Conservation (phyloP, 1,140 invertebrate species). For the Psilanteris sp. region DNA sequence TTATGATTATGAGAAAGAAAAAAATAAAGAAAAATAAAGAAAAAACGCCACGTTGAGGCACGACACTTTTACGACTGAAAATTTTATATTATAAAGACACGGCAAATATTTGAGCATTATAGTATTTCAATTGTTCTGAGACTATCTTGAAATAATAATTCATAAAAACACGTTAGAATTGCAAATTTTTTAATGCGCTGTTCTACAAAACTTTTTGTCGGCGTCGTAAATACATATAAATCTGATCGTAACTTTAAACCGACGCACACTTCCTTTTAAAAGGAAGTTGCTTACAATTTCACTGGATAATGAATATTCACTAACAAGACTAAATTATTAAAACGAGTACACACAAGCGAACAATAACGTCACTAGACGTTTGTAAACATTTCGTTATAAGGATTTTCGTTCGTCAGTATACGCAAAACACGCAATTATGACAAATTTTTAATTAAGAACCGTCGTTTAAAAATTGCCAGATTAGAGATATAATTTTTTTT, state of each 20-base stretch:
- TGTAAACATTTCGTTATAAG: slow-evolving; percentile 30
- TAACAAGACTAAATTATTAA: slow-evolving; percentile 45
- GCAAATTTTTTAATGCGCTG: slow-evolving; percentile 26
- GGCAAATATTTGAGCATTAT: too few species aligned
- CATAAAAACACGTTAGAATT: slow-evolving; percentile 17
- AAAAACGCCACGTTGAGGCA: too few species aligned
- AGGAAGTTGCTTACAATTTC: slow-evolving; percentile 42
- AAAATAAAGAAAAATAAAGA: too few species aligned
- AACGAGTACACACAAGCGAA: slow-evolving; percentile 7
- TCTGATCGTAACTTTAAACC: slow-evolving; percentile 42
- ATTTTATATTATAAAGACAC: too few species aligned
- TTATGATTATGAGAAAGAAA: too few species aligned
- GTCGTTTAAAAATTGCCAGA: too few species aligned
- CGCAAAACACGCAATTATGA: too few species aligned
- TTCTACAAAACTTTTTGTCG: slow-evolving; percentile 11
- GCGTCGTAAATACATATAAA: slow-evolving; percentile 18
- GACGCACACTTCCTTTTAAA: slow-evolving; percentile 38
- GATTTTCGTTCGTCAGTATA: background rate
- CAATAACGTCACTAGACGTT: slow-evolving; percentile 19
- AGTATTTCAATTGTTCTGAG: too few species aligned
- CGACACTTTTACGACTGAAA: too few species aligned
- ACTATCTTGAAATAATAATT: too few species aligned
- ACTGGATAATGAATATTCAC: slow-evolving; percentile 46
- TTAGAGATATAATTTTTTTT: too few species aligned
- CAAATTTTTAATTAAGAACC: too few species aligned